Percentiles rank a stretch among this genome's conserved stretches.
phyloP scores from a whole-genome alignment of 2,888 invertebrate genomes.

The Agrotis segetum region DNA sequence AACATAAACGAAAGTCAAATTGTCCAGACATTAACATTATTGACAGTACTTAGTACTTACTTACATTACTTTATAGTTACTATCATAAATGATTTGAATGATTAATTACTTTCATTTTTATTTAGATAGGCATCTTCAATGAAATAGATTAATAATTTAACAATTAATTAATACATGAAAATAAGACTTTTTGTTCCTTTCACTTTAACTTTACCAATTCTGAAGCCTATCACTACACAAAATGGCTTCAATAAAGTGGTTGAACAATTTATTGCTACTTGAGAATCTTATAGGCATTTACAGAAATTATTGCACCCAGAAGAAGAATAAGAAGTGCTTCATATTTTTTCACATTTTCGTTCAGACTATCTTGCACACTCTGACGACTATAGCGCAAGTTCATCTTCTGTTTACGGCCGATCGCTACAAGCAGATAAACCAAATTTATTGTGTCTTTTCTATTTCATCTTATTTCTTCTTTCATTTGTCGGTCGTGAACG shows the following conservation, averaged over 20 bases:
- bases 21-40: not conserved
- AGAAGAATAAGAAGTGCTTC: not conserved
- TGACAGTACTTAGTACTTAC: not conserved
- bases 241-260: constrained; percentile 1
- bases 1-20: not conserved
- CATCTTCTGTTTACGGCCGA: not conserved
- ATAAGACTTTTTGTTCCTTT: not conserved
- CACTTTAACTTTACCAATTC: not conserved
- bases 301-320: not conserved
- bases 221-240: not conserved
- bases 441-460: not conserved
- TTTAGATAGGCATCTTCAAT: no score
- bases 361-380: not conserved
- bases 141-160: no score
- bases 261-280: not conserved
- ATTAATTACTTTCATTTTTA: not conserved
- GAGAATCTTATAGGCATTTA: not conserved
- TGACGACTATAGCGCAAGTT: not conserved
- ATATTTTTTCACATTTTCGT: constrained; percentile 3
- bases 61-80: not conserved
- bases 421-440: not conserved
- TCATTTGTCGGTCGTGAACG: no score
- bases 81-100: no score
- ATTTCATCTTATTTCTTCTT: not conserved
- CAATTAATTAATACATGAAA: not conserved